Conservation (phyloP, 2,113 vertebrate species). For the Pseudopipra pipra region DNA sequence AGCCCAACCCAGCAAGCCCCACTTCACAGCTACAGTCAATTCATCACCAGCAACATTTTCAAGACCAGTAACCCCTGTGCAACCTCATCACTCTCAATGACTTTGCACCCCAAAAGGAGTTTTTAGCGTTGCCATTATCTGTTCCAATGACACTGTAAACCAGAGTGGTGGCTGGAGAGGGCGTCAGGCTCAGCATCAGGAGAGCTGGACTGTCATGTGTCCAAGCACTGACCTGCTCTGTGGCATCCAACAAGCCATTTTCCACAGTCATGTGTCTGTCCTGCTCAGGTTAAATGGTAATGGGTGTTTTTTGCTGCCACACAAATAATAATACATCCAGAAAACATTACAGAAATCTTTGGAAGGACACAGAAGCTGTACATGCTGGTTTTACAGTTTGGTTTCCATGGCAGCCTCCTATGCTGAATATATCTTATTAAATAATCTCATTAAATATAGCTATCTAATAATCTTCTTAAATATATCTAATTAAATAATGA, state of each 20-base stretch:
- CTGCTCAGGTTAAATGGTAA: neutral
- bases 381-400: neutral
- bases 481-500: neutral
- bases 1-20: neutral
- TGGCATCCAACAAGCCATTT: neutral
- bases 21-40: neutral
- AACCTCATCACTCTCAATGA: neutral
- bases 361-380: neutral
- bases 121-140: neutral
- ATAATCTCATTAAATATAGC: too few species aligned
- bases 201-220: rapidly evolving
- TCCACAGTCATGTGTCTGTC: neutral
- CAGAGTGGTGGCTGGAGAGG: rapidly evolving
- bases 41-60: rapidly evolving
- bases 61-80: neutral
- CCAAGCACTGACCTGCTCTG: rapidly evolving
- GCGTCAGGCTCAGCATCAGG: neutral
- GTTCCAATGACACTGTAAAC: neutral
- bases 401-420: constrained; percentile 28
- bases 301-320: neutral
- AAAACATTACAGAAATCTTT: neutral
- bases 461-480: too few species aligned
- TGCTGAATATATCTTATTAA: neutral
- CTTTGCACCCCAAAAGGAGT: neutral
- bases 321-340: constrained; percentile 2